Conservation (phyloP, 2,113 vertebrate species). For the Neolamprologus caudopunctatus region DNA sequence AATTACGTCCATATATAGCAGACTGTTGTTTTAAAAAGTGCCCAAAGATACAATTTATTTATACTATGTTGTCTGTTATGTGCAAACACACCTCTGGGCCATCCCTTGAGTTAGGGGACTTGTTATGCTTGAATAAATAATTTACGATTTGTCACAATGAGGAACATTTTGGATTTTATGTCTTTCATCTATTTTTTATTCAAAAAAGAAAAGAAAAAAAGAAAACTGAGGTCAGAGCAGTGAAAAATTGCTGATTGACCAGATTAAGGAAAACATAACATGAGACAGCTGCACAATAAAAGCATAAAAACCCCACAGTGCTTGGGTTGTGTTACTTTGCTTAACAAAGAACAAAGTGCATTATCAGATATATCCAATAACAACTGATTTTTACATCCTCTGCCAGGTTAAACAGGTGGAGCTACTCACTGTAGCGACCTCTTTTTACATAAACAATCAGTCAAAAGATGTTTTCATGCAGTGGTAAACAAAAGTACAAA, state of each 20-base stretch:
- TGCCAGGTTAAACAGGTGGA: not conserved
- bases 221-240: not conserved
- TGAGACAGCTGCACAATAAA: not conserved
- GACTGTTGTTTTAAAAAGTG: not conserved
- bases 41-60: fast-evolving
- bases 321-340: not conserved
- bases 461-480: not conserved
- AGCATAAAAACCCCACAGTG: not conserved
- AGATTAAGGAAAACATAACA: not conserved
- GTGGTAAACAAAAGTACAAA: not conserved
- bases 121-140: fast-evolving
- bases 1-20: fast-evolving
- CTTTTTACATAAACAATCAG: not conserved
- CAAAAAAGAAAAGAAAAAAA: fast-evolving
- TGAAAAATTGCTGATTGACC: not conserved
- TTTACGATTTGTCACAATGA: fast-evolving
- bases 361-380: not conserved
- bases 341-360: not conserved
- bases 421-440: fast-evolving
- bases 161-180: not conserved
- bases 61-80: not conserved
- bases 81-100: not conserved
- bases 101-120: fast-evolving
- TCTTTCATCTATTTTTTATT: not conserved
- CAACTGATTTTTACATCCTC: fast-evolving